These are phyloP conservation scores for Okamejei kenojei DNA, from an alignment of 2,797 vertebrate species.

Conservation along the genomic window DNA sequence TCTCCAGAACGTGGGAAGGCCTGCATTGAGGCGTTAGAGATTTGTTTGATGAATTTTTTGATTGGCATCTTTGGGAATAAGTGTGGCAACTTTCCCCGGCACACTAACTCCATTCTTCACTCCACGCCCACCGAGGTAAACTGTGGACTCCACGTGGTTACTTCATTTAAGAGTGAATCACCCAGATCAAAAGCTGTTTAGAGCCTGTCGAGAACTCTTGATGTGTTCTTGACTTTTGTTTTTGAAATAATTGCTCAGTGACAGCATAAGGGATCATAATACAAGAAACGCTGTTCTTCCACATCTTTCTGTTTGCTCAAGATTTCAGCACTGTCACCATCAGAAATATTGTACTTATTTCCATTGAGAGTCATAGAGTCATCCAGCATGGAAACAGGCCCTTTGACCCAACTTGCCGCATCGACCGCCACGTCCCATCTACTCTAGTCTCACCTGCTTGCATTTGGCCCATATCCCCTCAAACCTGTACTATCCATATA, in stretches of 20 bases:
- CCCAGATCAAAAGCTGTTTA: neutral
- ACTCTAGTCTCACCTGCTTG: too few relatives aligned
- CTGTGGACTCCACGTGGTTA: neutral
- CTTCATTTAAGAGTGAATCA: neutral
- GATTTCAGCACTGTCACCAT: too few relatives aligned
- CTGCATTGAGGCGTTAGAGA: neutral
- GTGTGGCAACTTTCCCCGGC: neutral
- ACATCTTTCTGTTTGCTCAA: neutral
- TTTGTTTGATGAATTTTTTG: conserved; percentile 13
- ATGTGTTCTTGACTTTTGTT: neutral
- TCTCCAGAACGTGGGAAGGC: neutral
- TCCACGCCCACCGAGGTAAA: neutral
- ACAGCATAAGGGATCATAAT: neutral
- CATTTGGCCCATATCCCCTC: too few relatives aligned
- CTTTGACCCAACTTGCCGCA: too few relatives aligned
- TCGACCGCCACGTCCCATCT: too few relatives aligned
- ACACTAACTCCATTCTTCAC: neutral
- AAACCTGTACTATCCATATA: too few relatives aligned
- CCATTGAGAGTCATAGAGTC: neutral
- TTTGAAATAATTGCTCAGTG: neutral
- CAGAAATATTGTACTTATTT: neutral
- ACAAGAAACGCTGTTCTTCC: neutral
- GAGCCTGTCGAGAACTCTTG: neutral
- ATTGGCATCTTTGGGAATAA: neutral
- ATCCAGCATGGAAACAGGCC: too few relatives aligned